Conservation (phyloP, 2,113 vertebrate species). For the Sapayoa aenigma region DNA sequence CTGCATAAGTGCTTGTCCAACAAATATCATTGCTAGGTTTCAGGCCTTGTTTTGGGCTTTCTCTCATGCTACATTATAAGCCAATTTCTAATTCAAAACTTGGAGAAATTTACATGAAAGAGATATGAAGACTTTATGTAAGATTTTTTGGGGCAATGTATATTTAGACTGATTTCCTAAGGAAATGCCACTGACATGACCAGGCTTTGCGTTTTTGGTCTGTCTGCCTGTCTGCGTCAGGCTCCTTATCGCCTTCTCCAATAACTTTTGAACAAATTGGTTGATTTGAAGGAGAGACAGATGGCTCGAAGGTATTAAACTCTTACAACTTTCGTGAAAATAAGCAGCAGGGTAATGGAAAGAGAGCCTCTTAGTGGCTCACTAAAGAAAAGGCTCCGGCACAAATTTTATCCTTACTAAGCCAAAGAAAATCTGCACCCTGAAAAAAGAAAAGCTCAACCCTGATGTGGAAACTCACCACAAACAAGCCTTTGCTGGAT, state of each 20-base stretch:
- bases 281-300: conserved; percentile 30
- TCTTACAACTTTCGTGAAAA: conserved; percentile 32
- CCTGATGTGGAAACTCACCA: not conserved
- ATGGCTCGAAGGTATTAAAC: conserved; percentile 58
- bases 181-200: not conserved
- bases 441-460: conserved; percentile 18
- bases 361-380: conserved; percentile 69
- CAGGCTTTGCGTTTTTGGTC: not conserved
- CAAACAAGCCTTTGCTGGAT: not conserved
- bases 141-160: not conserved
- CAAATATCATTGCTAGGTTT: not conserved
- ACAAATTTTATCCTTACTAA: conserved; percentile 22
- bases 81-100: not conserved
- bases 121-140: not conserved
- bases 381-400: conserved; percentile 28
- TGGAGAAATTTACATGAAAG: not conserved
- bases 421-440: conserved; percentile 12
- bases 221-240: not conserved
- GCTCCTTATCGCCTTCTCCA: not conserved
- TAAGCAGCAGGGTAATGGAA: conserved; percentile 55
- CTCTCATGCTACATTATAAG: not conserved
- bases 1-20: not conserved
- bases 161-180: not conserved
- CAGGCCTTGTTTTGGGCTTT: not conserved
- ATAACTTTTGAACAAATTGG: not conserved